A percentile compares a stretch with the other conserved stretches of the same genome.
Evolutionary conservation across 2,113 vertebrate species (phyloP).

Genomic region (Plecturocebus donacophilus): DNA sequence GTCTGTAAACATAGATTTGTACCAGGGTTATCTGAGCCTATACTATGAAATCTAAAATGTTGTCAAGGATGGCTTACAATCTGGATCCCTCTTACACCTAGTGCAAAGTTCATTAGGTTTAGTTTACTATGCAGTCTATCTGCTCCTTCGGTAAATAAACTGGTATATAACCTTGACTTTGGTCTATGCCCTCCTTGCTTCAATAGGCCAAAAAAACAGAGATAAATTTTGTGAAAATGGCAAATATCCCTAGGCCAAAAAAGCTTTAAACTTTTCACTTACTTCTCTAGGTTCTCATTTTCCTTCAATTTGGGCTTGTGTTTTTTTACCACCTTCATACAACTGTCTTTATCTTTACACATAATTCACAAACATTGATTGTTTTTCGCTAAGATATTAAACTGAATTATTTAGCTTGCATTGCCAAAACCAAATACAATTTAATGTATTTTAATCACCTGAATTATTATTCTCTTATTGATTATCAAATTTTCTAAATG

Average conservation of each 20-base stretch:
- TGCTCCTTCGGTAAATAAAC: too few relatives aligned
- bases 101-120: neutral
- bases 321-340: neutral
- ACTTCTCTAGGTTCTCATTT: neutral
- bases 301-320: neutral
- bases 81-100: neutral
- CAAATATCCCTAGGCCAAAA: neutral
- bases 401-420: neutral
- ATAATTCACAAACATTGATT: neutral
- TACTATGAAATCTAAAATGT: neutral
- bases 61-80: rapidly evolving
- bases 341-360: neutral
- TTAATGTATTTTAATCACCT: neutral
- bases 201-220: neutral
- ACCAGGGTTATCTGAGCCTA: neutral
- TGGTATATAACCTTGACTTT: neutral
- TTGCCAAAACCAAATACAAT: neutral
- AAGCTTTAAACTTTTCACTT: neutral
- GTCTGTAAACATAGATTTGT: neutral
- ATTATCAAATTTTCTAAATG: neutral
- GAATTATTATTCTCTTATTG: neutral
- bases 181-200: neutral
- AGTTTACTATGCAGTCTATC: neutral
- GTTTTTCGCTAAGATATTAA: neutral
- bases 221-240: neutral